Evolutionary conservation across 2,797 vertebrate genomes (phyloP).

Genomic region (Sylvia borin): DNA sequence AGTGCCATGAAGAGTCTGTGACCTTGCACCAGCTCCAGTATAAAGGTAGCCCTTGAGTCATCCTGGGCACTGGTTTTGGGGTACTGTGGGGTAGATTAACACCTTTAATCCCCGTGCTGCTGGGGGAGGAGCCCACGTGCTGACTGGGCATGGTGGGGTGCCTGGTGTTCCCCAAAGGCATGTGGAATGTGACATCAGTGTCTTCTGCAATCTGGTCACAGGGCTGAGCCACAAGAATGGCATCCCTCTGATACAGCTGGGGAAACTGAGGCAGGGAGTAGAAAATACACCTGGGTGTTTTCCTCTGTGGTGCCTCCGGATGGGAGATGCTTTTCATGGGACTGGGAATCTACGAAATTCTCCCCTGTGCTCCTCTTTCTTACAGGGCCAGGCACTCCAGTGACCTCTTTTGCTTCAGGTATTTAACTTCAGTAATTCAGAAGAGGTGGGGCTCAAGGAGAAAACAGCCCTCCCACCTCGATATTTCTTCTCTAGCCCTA

Average conservation of each 20-base stretch:
- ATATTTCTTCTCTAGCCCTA: background rate
- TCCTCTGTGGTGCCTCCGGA: background rate
- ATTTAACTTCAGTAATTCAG: background rate
- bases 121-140: background rate
- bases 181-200: background rate
- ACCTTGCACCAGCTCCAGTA: background rate
- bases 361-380: background rate
- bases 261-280: slow-evolving; percentile 7
- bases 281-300: background rate
- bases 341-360: background rate
- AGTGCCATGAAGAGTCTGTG: background rate
- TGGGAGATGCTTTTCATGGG: background rate
- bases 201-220: background rate
- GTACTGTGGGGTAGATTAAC: background rate
- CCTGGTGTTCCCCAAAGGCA: rapidly evolving
- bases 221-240: background rate
- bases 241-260: rapidly evolving
- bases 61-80: rapidly evolving
- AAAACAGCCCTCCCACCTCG: background rate
- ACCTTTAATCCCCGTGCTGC: background rate
- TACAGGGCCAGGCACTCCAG: no score
- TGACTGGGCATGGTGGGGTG: background rate
- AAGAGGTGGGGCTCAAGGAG: background rate
- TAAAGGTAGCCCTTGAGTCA: background rate
- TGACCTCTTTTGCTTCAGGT: background rate